Conservation (phyloP, 2,113 vertebrate species). For the Micronycteris hirsuta region DNA sequence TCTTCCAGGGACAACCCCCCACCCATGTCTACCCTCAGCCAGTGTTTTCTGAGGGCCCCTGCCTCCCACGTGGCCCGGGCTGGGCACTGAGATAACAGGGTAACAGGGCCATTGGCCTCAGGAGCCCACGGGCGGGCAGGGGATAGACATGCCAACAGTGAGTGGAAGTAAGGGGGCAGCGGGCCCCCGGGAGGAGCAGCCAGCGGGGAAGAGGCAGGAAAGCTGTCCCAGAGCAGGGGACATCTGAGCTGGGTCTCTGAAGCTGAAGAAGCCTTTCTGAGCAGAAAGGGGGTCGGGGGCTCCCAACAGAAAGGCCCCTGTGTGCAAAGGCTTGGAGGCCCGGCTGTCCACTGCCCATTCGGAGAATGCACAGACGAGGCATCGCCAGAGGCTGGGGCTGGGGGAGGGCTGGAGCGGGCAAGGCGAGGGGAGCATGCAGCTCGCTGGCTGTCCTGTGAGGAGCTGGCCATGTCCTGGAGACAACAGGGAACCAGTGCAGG, state of each 20-base stretch:
- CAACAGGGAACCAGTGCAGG: neutral
- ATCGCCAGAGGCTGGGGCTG: neutral
- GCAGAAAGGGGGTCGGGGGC: neutral
- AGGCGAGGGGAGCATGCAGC: fast-evolving
- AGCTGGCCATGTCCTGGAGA: neutral
- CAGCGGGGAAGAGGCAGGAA: neutral
- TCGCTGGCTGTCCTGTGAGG: neutral
- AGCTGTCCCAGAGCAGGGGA: neutral
- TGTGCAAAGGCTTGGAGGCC: neutral
- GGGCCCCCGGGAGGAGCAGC: neutral
- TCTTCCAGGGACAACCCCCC: neutral
- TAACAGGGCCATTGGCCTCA: fast-evolving
- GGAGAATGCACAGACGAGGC: fast-evolving
- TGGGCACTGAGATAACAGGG: neutral
- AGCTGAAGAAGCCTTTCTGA: neutral
- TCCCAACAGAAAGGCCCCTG: neutral
- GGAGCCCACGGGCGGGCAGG: neutral
- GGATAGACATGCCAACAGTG: fast-evolving
- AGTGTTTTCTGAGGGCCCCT: neutral
- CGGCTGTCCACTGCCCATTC: neutral
- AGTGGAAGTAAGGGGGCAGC: neutral
- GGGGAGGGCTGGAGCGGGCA: fast-evolving
- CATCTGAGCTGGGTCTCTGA: neutral
- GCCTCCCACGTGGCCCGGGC: neutral
- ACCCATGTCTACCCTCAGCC: neutral